Evolutionary conservation across 1,140 invertebrate genomes (phyloP).

Genomic region (Bicyclus anynana): DNA sequence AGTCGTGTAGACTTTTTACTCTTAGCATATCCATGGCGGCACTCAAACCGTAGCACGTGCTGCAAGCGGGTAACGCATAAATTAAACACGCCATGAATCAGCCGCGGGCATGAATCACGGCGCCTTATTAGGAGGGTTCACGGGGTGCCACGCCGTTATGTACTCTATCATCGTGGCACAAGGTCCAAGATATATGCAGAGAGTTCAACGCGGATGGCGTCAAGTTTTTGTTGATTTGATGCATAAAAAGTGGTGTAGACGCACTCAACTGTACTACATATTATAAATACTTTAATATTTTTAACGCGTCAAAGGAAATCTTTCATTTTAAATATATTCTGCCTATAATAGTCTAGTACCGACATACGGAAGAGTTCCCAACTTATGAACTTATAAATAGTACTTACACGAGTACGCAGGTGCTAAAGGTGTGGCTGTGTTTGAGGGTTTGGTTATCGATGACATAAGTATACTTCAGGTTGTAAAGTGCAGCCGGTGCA

Average conservation of each 20-base stretch:
- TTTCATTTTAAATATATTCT: too few species aligned
- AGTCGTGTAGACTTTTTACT: too few species aligned
- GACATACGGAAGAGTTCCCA: too few species aligned
- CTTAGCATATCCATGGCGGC: background rate
- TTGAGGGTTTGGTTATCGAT: too few species aligned
- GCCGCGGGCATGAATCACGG: slow-evolving; percentile 23
- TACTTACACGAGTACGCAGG: too few species aligned
- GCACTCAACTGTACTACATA: background rate
- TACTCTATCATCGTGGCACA: background rate
- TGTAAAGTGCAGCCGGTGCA: too few species aligned
- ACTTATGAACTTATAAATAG: too few species aligned
- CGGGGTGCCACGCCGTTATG: background rate
- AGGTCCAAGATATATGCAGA: background rate
- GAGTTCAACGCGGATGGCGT: background rate
- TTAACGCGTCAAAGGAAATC: too few species aligned
- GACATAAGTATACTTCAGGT: too few species aligned
- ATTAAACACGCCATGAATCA: slow-evolving; percentile 21
- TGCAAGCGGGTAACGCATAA: slow-evolving; percentile 6
- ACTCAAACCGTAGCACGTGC: slow-evolving; percentile 7
- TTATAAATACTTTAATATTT: too few species aligned
- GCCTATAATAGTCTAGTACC: too few species aligned
- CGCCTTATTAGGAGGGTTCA: background rate
- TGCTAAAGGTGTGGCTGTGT: too few species aligned
- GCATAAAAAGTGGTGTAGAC: background rate
- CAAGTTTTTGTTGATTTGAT: background rate